These are phyloP conservation scores for Diogma glabrata DNA, from an alignment of 2,888 invertebrate species.

Conservation along the genomic window DNA sequence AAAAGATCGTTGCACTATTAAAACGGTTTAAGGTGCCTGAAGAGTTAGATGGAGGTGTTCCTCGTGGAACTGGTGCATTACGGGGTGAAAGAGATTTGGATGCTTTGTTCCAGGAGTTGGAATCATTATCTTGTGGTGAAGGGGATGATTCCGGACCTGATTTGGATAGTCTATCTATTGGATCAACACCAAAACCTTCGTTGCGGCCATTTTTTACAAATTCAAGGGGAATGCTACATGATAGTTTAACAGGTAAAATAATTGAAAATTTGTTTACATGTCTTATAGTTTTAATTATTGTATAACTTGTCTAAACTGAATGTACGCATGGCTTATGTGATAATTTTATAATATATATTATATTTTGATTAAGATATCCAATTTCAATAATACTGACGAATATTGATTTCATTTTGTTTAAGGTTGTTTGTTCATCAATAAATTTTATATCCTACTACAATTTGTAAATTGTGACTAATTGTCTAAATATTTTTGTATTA, in stretches of 20 bases:
- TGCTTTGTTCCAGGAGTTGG: slow-evolving; percentile 89
- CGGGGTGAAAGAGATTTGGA: slow-evolving; percentile 83
- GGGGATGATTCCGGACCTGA: slow-evolving; percentile 87
- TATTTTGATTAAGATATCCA: too few relatives aligned
- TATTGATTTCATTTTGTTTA: too few relatives aligned
- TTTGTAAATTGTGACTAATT: too few relatives aligned
- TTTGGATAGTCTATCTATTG: slow-evolving; percentile 90
- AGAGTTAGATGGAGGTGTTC: slow-evolving; percentile 62
- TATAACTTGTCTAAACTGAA: too few relatives aligned
- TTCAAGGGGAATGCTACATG: slow-evolving; percentile 62
- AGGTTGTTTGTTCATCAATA: too few relatives aligned
- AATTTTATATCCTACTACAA: too few relatives aligned
- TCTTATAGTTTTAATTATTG: too few relatives aligned
- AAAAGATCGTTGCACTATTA: slow-evolving; percentile 89
- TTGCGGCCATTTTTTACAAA: slow-evolving; percentile 91
- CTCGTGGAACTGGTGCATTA: slow-evolving; percentile 44
- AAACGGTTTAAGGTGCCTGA: slow-evolving; percentile 90
- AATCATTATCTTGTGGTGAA: slow-evolving; percentile 78
- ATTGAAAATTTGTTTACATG: too few relatives aligned
- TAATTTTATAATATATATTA: too few relatives aligned
- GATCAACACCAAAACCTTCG: slow-evolving; percentile 94
- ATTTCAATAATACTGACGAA: too few relatives aligned
- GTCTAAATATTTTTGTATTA: too few relatives aligned
- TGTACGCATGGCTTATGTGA: too few relatives aligned
- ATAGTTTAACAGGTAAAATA: slow-evolving; percentile 27